These are phyloP conservation scores for Amblyjoppa proteus DNA, from an alignment of 2,888 invertebrate species.

Conservation along the genomic window DNA sequence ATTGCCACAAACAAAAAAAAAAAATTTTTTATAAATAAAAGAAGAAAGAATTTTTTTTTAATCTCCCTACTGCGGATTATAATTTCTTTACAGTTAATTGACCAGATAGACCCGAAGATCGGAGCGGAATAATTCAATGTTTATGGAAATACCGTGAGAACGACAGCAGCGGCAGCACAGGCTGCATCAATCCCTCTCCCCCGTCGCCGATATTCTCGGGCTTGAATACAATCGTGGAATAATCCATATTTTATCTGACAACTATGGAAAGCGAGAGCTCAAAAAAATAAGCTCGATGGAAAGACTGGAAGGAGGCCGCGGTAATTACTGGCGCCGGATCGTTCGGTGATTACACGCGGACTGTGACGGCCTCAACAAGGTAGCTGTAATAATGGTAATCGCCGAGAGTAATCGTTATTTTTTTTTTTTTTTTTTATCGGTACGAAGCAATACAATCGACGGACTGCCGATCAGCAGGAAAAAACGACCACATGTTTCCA, in stretches of 20 bases:
- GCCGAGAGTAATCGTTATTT: too few species aligned
- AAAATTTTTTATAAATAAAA: background rate
- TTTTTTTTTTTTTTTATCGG: too few species aligned
- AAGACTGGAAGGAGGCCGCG: slow-evolving; percentile 14
- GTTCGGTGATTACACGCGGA: slow-evolving; percentile 2
- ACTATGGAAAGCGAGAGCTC: slow-evolving; percentile 27
- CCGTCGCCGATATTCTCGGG: background rate
- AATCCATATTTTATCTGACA: slow-evolving; percentile 54
- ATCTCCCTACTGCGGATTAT: slow-evolving; percentile 14
- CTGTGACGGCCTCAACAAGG: background rate
- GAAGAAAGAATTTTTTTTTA: background rate
- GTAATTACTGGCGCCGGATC: slow-evolving; percentile 31
- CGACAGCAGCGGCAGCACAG: slow-evolving; percentile 3
- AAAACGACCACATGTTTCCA: too few species aligned
- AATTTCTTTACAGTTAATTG: slow-evolving; percentile 40
- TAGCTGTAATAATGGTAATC: background rate
- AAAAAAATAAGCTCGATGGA: slow-evolving; percentile 10
- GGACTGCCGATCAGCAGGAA: too few species aligned
- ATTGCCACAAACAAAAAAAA: background rate
- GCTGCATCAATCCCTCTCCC: background rate
- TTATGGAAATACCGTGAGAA: slow-evolving; percentile 52
- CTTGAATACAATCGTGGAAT: slow-evolving; percentile 45
- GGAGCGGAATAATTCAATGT: slow-evolving; percentile 46
- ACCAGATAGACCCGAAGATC: slow-evolving; percentile 23
- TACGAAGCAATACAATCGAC: too few species aligned